These are phyloP conservation scores for Nannoperca australis DNA, from an alignment of 2,797 vertebrate species.

Conservation along the genomic window DNA sequence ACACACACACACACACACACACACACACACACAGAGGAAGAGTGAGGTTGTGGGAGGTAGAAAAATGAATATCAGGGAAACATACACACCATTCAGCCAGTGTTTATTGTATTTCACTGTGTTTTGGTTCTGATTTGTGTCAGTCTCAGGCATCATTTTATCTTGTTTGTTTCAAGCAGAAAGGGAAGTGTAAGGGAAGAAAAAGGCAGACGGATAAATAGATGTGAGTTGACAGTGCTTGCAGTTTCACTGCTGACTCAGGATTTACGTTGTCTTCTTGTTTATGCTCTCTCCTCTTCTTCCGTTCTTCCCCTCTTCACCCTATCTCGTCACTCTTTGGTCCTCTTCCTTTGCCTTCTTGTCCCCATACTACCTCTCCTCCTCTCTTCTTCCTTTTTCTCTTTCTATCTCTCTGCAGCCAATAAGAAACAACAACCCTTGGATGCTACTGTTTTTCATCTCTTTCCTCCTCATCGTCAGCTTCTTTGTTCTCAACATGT, in stretches of 20 bases:
- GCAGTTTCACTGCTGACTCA: slow-evolving; percentile 77
- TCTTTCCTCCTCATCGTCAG: slow-evolving; percentile 99
- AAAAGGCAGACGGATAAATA: slow-evolving; percentile 66
- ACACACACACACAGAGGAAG: background rate
- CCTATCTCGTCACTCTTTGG: slow-evolving; percentile 44
- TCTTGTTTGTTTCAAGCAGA: slow-evolving; percentile 52
- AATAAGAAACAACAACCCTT: slow-evolving; percentile 95
- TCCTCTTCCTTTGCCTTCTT: slow-evolving; percentile 21
- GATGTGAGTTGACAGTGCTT: slow-evolving; percentile 67
- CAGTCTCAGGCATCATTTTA: slow-evolving; percentile 41
- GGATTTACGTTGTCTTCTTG: slow-evolving; percentile 72
- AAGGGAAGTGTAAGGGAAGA: slow-evolving; percentile 42
- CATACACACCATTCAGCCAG: slow-evolving; percentile 13
- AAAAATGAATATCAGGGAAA: slow-evolving; percentile 12
- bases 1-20: background rate
- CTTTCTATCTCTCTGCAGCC: slow-evolving; percentile 81
- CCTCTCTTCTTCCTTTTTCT: slow-evolving; percentile 39
- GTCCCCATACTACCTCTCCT: background rate
- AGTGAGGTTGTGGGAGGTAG: background rate
- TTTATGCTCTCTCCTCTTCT: slow-evolving; percentile 59
- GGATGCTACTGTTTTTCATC: slow-evolving; percentile 99
- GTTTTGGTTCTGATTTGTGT: slow-evolving; percentile 49
- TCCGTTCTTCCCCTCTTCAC: slow-evolving; percentile 32
- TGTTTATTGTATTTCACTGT: slow-evolving; percentile 32
- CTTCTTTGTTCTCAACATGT: slow-evolving; percentile 99